These are phyloP conservation scores for Phylloscopus trochilus DNA, from an alignment of 2,113 vertebrate species.

Conservation along the genomic window DNA sequence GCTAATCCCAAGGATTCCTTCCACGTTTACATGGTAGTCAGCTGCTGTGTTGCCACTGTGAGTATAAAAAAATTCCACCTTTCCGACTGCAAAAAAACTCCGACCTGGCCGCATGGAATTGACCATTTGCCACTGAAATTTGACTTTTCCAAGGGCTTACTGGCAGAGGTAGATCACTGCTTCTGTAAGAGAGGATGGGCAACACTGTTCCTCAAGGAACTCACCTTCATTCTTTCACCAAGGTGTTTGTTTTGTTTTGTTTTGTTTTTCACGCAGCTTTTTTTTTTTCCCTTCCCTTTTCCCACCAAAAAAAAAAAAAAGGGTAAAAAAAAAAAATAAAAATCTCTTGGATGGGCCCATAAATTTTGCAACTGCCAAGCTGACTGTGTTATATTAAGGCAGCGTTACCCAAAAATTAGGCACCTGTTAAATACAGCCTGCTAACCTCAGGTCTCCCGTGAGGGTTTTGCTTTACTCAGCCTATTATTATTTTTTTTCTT, in stretches of 20 bases:
- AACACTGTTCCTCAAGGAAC: constrained; percentile 29
- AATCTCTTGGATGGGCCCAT: constrained; percentile 63
- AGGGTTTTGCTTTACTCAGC: constrained; percentile 68
- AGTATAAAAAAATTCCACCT: constrained; percentile 65
- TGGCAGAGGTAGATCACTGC: constrained; percentile 83
- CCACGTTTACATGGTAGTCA: constrained; percentile 46
- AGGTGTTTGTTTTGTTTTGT: background rate
- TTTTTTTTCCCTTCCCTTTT: background rate
- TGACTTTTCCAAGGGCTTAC: constrained; percentile 63
- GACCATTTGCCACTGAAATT: constrained; percentile 64
- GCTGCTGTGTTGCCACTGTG: constrained; percentile 63
- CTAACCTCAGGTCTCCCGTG: constrained; percentile 56
- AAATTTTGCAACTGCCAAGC: constrained; percentile 80
- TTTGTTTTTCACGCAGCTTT: background rate
- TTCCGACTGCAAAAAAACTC: constrained; percentile 48
- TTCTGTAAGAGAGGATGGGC: constrained; percentile 60
- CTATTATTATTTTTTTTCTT: constrained; percentile 32
- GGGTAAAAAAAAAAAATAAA: background rate
- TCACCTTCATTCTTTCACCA: constrained; percentile 36
- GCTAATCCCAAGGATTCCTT: constrained; percentile 53
- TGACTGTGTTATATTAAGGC: constrained; percentile 84
- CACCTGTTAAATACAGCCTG: constrained; percentile 75
- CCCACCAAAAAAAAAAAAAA: background rate
- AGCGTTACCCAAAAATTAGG: constrained; percentile 77
- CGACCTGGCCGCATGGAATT: constrained; percentile 47